These are phyloP conservation scores for Chelidonichthys spinosus DNA, from an alignment of 2,797 vertebrate species.

Conservation along the genomic window DNA sequence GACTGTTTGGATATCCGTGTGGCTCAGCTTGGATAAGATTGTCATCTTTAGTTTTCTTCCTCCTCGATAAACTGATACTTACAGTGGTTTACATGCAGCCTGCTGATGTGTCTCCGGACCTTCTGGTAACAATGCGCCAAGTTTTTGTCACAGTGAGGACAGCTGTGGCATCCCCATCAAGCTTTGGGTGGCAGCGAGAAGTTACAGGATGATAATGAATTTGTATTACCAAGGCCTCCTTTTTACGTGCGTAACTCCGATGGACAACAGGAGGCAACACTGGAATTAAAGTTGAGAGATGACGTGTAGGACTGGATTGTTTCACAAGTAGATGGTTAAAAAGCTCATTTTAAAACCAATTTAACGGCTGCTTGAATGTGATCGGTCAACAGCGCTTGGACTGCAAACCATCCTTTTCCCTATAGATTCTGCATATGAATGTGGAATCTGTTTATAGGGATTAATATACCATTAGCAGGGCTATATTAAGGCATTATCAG, in stretches of 20 bases:
- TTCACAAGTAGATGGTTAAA: no score
- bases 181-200: background rate
- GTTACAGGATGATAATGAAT: background rate
- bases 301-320: no score
- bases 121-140: background rate
- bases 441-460: background rate
- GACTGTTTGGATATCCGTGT: constrained; percentile 38
- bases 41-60: constrained; percentile 14
- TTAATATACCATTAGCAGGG: background rate
- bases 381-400: background rate
- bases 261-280: no score
- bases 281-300: no score
- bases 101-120: constrained; percentile 5
- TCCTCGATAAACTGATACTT: constrained; percentile 13
- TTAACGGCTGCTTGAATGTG: background rate
- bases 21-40: constrained; percentile 45
- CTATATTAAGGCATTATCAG: background rate
- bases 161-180: background rate
- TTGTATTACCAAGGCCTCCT: background rate
- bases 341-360: no score
- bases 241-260: no score
- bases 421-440: background rate
- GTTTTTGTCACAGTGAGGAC: background rate
- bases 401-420: background rate
- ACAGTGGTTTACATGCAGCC: constrained; percentile 9